Conservation (phyloP, 1,140 invertebrate genomes). For the Bombus cullumanus region DNA sequence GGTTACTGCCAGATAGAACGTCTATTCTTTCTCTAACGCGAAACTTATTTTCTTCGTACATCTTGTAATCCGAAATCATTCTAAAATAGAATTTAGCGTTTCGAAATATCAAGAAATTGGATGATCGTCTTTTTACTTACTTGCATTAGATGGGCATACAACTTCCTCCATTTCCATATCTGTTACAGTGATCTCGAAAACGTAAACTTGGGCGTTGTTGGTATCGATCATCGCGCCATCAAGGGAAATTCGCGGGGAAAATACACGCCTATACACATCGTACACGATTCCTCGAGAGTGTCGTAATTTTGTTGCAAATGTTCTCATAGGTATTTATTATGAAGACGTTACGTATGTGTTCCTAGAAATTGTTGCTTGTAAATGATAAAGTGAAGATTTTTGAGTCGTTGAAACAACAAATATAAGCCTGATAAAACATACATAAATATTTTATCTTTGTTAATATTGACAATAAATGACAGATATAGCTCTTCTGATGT, state of each 20-base stretch:
- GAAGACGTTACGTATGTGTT: conserved; percentile 6
- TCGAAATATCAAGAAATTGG: background rate
- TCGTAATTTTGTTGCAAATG: background rate
- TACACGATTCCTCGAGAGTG: background rate
- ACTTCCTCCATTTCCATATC: background rate
- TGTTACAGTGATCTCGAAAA: conserved; percentile 18
- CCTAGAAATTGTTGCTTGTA: conserved; percentile 1
- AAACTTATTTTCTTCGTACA: background rate
- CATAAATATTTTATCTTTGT: conserved; percentile 28
- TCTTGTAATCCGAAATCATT: background rate
- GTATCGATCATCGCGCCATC: conserved; percentile 46
- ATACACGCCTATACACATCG: background rate
- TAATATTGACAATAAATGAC: background rate
- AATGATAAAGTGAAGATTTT: background rate
- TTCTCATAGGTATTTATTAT: background rate
- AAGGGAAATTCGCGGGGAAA: conserved; percentile 38
- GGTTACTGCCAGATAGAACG: background rate
- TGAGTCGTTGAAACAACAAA: conserved; percentile 4
- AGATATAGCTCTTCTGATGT: background rate
- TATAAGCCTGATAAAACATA: background rate
- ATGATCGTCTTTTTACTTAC: background rate
- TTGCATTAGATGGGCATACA: background rate
- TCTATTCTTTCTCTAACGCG: background rate
- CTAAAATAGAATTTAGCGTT: background rate
- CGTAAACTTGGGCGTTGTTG: conserved; percentile 45